Evolutionary conservation across 2,113 vertebrate species (phyloP).

Genomic region (Myotis yumanensis): DNA sequence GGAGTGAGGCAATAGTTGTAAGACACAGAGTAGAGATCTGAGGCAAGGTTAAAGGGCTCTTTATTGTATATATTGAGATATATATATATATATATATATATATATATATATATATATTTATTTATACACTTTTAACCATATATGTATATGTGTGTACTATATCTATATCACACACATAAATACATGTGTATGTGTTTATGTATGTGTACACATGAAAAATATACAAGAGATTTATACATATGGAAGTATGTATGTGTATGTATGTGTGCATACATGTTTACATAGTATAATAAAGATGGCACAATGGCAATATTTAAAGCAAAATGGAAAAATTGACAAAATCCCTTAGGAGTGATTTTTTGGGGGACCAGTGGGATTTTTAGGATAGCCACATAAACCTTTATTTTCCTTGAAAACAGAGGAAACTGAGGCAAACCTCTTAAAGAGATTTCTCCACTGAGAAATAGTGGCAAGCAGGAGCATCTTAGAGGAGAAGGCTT

Average conservation of each 20-base stretch:
- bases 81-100: background rate
- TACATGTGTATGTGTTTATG: background rate
- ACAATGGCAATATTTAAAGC: background rate
- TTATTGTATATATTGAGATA: background rate
- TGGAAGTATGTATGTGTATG: background rate
- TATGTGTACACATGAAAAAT: background rate
- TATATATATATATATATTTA: background rate
- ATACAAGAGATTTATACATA: background rate
- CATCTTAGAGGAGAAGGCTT: background rate
- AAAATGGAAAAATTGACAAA: slow-evolving; percentile 23
- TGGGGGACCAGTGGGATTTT: background rate
- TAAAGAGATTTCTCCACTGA: background rate
- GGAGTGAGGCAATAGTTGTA: background rate
- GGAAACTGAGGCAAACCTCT: background rate
- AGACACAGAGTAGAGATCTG: background rate
- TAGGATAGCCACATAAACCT: background rate
- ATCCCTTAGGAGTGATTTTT: background rate
- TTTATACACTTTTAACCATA: background rate
- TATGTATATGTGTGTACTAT: background rate
- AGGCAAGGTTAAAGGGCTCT: background rate
- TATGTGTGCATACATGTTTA: background rate
- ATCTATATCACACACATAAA: background rate
- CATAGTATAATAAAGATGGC: background rate
- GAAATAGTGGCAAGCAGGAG: background rate
- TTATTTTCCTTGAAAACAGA: background rate